Conservation (phyloP, 1,140 invertebrate genomes). For the Amphibalanus amphitrite region DNA sequence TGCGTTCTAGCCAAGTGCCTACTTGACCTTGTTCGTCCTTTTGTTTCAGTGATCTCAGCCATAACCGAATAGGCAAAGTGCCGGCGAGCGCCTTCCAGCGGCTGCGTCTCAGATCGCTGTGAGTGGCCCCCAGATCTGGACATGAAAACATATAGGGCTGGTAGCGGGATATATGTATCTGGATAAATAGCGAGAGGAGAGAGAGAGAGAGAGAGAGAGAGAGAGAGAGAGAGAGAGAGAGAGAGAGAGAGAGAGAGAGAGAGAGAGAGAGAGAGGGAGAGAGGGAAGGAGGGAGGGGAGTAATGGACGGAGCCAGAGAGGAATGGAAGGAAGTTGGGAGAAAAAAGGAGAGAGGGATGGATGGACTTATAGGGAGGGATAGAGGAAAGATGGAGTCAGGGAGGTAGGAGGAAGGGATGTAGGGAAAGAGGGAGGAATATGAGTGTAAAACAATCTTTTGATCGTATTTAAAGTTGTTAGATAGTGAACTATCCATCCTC, state of each 20-base stretch:
- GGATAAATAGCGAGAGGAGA: background rate
- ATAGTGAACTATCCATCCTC: too few species aligned
- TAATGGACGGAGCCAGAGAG: background rate
- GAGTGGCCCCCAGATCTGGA: background rate
- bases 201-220: background rate
- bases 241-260: background rate
- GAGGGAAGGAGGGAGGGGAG: too few species aligned
- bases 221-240: background rate
- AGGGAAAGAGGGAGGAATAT: too few species aligned
- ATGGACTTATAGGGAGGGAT: too few species aligned
- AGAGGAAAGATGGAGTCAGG: too few species aligned
- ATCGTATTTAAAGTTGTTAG: too few species aligned
- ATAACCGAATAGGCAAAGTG: background rate
- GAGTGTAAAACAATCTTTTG: too few species aligned
- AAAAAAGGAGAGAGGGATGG: too few species aligned
- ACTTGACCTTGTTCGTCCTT: background rate
- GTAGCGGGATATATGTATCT: background rate
- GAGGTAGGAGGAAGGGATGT: too few species aligned
- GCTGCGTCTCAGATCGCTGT: background rate
- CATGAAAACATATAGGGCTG: too few species aligned
- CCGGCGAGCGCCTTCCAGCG: background rate
- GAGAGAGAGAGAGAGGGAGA: background rate
- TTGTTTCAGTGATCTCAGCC: background rate
- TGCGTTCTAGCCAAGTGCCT: too few species aligned
- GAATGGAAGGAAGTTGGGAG: too few species aligned